Conservation (phyloP, 2,113 vertebrate species). For the Ciconia maguari region DNA sequence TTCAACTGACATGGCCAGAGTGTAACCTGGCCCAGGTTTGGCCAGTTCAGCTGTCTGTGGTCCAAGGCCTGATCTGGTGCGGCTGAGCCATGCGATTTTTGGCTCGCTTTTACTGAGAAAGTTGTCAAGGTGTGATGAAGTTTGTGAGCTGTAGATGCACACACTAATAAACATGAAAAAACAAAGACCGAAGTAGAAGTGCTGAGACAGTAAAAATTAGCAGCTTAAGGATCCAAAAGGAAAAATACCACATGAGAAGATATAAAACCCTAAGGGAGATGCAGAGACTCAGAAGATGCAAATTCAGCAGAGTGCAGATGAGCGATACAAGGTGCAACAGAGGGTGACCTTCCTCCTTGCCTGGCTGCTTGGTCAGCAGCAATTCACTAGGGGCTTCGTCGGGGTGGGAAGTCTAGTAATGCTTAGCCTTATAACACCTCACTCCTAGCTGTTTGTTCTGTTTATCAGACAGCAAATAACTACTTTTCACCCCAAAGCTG, state of each 20-base stretch:
- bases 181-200: rapidly evolving
- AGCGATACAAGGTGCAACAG: neutral
- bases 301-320: neutral
- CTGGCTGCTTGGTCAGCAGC: neutral
- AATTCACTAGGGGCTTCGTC: rapidly evolving
- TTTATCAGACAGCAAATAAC: neutral
- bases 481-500: neutral
- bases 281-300: neutral
- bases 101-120: neutral
- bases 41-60: neutral
- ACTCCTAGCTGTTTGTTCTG: neutral
- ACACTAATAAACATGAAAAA: rapidly evolving
- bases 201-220: neutral
- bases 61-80: neutral
- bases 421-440: neutral
- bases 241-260: neutral
- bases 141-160: neutral
- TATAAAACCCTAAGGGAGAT: neutral
- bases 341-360: neutral
- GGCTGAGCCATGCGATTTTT: neutral
- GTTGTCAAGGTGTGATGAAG: neutral
- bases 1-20: neutral
- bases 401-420: neutral
- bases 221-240: neutral
- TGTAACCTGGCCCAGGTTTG: neutral